phyloP scores from a whole-genome alignment of 2,113 vertebrate genomes.

The Macrotus californicus region DNA sequence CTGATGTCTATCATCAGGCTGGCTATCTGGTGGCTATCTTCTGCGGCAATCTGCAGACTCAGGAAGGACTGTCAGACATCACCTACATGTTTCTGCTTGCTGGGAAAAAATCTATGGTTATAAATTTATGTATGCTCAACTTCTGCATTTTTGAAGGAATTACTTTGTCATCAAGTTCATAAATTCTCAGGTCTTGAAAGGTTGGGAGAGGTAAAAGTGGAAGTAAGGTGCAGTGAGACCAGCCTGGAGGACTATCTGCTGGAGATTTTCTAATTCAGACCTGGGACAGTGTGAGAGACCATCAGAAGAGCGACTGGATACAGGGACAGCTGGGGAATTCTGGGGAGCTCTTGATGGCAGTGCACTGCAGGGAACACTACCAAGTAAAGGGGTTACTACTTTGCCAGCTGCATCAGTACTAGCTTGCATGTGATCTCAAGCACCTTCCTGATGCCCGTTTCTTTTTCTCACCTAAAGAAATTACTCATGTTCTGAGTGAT shows the following conservation, averaged over 20 bases:
- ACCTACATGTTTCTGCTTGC: not conserved
- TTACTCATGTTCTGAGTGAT: not conserved
- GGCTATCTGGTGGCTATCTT: not conserved
- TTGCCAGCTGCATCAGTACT: not conserved
- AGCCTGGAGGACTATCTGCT: not conserved
- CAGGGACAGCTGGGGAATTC: not conserved
- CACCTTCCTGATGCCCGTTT: not conserved
- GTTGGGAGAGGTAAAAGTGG: not conserved
- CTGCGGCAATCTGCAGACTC: not conserved
- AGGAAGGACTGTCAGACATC: not conserved
- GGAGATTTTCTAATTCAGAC: not conserved
- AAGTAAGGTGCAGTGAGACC: not conserved
- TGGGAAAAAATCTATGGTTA: not conserved
- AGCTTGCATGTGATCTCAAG: not conserved
- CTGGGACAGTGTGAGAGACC: not conserved
- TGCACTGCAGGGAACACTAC: rapidly evolving
- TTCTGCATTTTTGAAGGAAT: conserved; percentile 26
- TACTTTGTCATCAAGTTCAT: not conserved
- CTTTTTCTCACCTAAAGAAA: not conserved
- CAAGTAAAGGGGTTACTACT: not conserved
- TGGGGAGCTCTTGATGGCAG: not conserved
- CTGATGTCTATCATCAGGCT: not conserved
- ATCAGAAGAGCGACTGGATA: not conserved
- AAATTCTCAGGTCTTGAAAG: not conserved
- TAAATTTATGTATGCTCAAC: not conserved